Conservation (phyloP, 2,797 vertebrate species). For the Vipera ursinii region DNA sequence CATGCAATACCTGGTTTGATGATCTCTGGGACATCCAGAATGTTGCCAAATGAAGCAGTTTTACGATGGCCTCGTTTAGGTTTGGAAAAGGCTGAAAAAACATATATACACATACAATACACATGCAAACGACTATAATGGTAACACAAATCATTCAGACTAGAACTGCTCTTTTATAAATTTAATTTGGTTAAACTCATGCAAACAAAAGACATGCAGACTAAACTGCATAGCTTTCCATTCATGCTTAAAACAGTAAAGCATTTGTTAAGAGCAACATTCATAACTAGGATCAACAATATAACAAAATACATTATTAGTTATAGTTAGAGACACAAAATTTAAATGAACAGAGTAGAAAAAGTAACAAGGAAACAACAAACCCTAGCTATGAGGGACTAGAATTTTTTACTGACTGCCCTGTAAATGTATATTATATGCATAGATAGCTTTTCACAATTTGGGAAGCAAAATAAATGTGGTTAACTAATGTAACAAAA, state of each 20-base stretch:
- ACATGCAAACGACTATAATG: constrained; percentile 89
- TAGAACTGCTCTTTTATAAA: constrained; percentile 59
- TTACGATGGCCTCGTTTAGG: constrained; percentile 99
- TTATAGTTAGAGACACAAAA: constrained; percentile 69
- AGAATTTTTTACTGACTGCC: constrained; percentile 30
- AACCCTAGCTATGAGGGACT: constrained; percentile 43
- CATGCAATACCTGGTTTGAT: constrained; percentile 97
- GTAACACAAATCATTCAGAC: constrained; percentile 73
- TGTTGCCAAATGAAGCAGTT: constrained; percentile 99
- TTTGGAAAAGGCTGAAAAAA: constrained; percentile 93
- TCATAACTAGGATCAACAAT: constrained; percentile 47
- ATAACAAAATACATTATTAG: constrained; percentile 62
- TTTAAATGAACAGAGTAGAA: constrained; percentile 68
- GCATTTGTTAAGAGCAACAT: constrained; percentile 72
- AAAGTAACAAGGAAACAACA: constrained; percentile 55
- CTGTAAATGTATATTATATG: constrained; percentile 22
- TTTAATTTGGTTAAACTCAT: constrained; percentile 76
- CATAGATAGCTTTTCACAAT: not conserved
- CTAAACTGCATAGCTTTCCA: constrained; percentile 71
- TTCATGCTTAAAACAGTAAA: constrained; percentile 73
- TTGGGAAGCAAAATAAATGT: not conserved
- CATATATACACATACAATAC: constrained; percentile 94
- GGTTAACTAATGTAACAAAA: not conserved
- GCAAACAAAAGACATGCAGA: constrained; percentile 75
- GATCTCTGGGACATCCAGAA: constrained; percentile 99